A percentile compares a stretch with the other conserved stretches of the same genome.
phyloP scores from a whole-genome alignment of 2,113 vertebrate species.

The Chamaea fasciata region DNA sequence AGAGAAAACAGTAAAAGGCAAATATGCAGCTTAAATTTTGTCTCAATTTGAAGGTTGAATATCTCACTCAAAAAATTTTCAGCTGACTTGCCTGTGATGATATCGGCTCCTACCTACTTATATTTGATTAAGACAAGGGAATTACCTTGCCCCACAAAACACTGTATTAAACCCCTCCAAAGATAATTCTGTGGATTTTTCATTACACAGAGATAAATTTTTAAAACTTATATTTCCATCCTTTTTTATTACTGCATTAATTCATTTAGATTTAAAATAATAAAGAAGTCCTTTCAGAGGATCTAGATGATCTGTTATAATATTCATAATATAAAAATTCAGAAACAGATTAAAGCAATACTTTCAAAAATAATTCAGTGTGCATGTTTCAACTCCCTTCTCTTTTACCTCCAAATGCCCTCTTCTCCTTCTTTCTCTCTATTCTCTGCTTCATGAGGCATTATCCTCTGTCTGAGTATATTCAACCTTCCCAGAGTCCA shows the following conservation, averaged over 20 bases:
- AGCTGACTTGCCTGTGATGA: not conserved
- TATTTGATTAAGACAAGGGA: not conserved
- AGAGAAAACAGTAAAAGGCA: not conserved
- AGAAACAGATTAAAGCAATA: not conserved
- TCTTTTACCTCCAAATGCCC: not conserved
- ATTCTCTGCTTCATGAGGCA: not conserved
- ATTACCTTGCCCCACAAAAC: not conserved
- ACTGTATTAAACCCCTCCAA: not conserved
- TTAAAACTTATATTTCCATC: not conserved
- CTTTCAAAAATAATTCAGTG: not conserved
- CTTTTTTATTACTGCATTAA: slow-evolving; percentile 39
- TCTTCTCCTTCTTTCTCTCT: not conserved
- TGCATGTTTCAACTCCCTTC: not conserved
- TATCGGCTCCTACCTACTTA: not conserved
- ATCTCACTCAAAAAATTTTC: not conserved
- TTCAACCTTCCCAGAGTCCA: not conserved
- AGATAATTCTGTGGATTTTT: slow-evolving; percentile 25
- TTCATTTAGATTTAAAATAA: slow-evolving; percentile 47
- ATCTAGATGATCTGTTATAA: slow-evolving; percentile 11
- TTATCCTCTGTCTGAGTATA: not conserved
- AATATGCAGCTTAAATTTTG: not conserved
- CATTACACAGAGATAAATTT: not conserved
- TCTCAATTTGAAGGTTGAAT: not conserved
- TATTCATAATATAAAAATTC: slow-evolving; percentile 18
- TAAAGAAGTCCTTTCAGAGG: slow-evolving; percentile 30